Base-by-base conservation (phyloP, 2,888 invertebrate genomes). In the Drosophila kokeensis region DNA sequence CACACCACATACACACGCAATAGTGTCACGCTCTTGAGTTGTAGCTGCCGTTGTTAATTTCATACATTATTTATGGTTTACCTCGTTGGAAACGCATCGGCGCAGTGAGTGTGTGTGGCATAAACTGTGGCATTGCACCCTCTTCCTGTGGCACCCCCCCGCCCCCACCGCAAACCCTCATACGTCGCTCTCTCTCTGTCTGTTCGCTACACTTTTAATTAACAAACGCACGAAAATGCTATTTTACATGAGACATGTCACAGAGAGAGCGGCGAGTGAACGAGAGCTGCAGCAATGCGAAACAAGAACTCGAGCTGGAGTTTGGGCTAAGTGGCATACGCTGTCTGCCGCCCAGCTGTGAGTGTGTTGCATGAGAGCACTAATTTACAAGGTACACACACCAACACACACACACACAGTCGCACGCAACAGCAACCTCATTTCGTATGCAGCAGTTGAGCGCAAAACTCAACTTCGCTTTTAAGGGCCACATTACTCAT, bases 51-150 rank as follows among this genome's bases (percentile, higher is more conserved):
- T 83, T 90, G 91, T 90, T 91, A 91, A 91, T 90, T 91, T 91
- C 90, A 91, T 90, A 91, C 90, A 91, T 91, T 90, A 91, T 91
- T 91, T 90, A 91, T 84, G 90, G 90, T 82, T 91, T 91, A 90
- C 90, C 91, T 89, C 90, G 87, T 89, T 89, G 86, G 84, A 84
- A 87, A 82, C 82, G 83, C 83, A 87, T 88, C 76, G 76, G 75
- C 59, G 60, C 64, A 59, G 34, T 40, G 21, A 32, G 32, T 52
- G 15, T 42, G 38, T 48, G 45, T 45, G 32, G 50, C 48, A 45
- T 52, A 30, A 49, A 49, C 59, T 73, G 70, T 74, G 62, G 63
- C 75, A 75, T 65, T 76, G 75, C 79, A 74, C 49, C 69, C 69
- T 70, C 78, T 57, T 60, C 68, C 73, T 53, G 66, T 59, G 52